Conservation (phyloP, 2,888 invertebrate genomes). For the Netelia virgata region DNA sequence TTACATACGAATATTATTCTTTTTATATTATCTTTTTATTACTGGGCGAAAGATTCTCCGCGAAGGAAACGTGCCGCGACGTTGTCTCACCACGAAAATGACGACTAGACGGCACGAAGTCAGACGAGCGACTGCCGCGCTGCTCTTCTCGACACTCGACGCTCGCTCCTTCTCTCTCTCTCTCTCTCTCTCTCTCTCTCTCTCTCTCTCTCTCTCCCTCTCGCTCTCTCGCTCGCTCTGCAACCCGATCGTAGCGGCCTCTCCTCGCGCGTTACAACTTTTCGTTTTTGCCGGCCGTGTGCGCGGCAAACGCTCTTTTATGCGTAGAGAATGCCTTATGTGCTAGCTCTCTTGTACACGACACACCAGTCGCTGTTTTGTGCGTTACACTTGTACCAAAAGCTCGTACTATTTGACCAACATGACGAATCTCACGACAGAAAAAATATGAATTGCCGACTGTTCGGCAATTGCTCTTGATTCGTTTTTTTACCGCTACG, state of each 20-base stretch:
- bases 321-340: neutral
- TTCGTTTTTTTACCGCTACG: no score
- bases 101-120: constrained; percentile 67
- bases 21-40: neutral
- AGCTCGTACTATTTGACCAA: neutral
- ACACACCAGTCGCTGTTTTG: neutral
- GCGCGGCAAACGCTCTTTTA: neutral
- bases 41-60: neutral
- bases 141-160: constrained; percentile 46
- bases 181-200: constrained; percentile 19
- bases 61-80: neutral
- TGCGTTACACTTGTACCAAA: neutral
- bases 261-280: constrained; percentile 53
- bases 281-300: constrained; percentile 19
- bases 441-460: no score
- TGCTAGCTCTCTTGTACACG: neutral
- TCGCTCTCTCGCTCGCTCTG: neutral
- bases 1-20: neutral
- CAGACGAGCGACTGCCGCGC: constrained; percentile 70
- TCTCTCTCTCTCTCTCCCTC: neutral
- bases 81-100: neutral
- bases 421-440: neutral
- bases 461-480: no score
- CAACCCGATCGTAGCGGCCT: constrained; percentile 62
- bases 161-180: constrained; percentile 4